Evolutionary conservation across 2,113 vertebrate genomes (phyloP).

Genomic region (Cynocephalus volans): DNA sequence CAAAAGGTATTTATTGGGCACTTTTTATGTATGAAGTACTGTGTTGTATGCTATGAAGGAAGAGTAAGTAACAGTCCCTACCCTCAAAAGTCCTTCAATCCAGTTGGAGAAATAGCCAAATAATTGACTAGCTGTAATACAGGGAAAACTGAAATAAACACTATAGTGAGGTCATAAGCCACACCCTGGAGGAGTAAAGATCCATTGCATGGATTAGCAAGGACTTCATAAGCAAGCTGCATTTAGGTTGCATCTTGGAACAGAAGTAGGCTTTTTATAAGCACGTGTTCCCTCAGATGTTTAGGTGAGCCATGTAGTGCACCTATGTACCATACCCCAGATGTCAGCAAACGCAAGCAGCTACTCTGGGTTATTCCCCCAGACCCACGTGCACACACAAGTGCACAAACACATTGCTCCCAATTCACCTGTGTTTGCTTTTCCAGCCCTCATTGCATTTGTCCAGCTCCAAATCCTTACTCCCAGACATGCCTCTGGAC

Average conservation of each 20-base stretch:
- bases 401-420: neutral
- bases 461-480: neutral
- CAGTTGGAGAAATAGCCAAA: slow-evolving; percentile 40
- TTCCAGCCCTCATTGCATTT: neutral
- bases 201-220: neutral
- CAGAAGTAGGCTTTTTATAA: neutral
- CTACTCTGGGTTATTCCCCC: neutral
- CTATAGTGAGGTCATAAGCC: neutral
- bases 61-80: slow-evolving; percentile 53
- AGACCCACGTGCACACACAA: neutral
- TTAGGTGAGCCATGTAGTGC: neutral
- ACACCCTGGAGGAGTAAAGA: neutral
- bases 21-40: slow-evolving; percentile 52
- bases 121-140: slow-evolving; percentile 10
- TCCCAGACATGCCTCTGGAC: neutral
- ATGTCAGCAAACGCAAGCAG: neutral
- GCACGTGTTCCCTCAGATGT: neutral
- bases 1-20: slow-evolving; percentile 56
- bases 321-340: neutral
- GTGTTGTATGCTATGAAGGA: neutral
- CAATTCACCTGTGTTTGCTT: neutral
- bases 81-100: slow-evolving; percentile 56
- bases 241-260: neutral
- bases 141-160: slow-evolving; percentile 57
- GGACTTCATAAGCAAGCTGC: neutral